A percentile compares a stretch with the other conserved stretches of the same genome.
These are phyloP conservation scores for Cotesia vestalis DNA, from an alignment of 1,140 invertebrate species.

Conservation along the genomic window DNA sequence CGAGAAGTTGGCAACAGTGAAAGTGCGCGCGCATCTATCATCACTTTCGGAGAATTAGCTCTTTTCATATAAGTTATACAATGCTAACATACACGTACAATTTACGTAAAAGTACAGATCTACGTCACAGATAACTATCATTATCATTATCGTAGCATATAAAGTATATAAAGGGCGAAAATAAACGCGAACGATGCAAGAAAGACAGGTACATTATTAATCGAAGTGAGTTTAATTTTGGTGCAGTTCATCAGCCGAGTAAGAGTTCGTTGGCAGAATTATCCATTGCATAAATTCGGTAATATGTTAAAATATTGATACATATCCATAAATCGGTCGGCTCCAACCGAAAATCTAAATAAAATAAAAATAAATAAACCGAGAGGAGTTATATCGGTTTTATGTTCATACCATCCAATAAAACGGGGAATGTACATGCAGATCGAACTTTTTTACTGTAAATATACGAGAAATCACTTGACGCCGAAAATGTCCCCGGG, in stretches of 20 bases:
- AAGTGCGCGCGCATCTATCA: constrained; percentile 62
- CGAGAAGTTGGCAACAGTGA: constrained; percentile 57
- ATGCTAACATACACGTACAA: too few relatives aligned
- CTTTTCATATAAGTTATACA: too few relatives aligned
- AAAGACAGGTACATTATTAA: constrained; percentile 62
- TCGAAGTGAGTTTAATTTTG: constrained; percentile 66
- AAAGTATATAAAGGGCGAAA: neutral
- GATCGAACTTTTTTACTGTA: too few relatives aligned
- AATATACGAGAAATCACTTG: constrained; percentile 46
- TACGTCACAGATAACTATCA: too few relatives aligned
- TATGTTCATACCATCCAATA: neutral
- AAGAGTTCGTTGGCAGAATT: constrained; percentile 9
- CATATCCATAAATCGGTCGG: neutral
- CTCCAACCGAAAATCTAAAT: neutral
- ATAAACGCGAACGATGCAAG: constrained; percentile 34
- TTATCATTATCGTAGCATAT: too few relatives aligned
- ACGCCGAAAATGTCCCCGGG: constrained; percentile 42
- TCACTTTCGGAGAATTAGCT: constrained; percentile 48
- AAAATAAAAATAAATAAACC: too few relatives aligned
- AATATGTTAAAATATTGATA: neutral
- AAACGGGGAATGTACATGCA: neutral
- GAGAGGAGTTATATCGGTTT: too few relatives aligned
- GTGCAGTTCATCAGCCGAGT: constrained; percentile 57
- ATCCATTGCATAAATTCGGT: neutral
- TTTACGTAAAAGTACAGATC: too few relatives aligned